Evolutionary conservation across 2,797 vertebrate species (phyloP).

Genomic region (Cygnus olor): DNA sequence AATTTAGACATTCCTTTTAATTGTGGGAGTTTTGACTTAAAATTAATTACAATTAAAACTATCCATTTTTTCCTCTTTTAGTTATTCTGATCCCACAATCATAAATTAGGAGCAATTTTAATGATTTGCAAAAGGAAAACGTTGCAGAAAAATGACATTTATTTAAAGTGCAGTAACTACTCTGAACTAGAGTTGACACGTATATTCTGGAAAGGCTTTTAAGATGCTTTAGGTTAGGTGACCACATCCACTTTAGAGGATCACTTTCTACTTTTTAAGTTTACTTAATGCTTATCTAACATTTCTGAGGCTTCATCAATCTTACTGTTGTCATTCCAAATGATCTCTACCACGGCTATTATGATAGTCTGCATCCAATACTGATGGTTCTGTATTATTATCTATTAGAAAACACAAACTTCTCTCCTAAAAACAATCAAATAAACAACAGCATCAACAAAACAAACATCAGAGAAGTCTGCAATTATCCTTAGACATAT

Average conservation of each 20-base stretch:
- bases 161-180: not conserved
- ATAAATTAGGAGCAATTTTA: not conserved
- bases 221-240: not conserved
- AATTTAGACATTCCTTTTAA: not conserved
- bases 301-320: not conserved
- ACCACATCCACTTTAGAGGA: not conserved
- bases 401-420: not conserved
- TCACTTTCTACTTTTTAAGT: not conserved
- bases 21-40: not conserved
- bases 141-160: not conserved
- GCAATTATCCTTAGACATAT: not conserved
- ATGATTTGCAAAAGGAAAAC: not conserved
- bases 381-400: not conserved
- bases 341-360: not conserved
- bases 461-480: not conserved
- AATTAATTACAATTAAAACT: not conserved
- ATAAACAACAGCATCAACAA: too few species aligned
- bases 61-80: not conserved
- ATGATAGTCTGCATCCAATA: not conserved
- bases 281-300: not conserved
- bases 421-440: not conserved
- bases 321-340: not conserved
- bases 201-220: not conserved
- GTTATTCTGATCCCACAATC: not conserved
- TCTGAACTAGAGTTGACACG: not conserved